Evolutionary conservation across 2,113 vertebrate genomes (phyloP).

Genomic region (Camelus bactrianus): DNA sequence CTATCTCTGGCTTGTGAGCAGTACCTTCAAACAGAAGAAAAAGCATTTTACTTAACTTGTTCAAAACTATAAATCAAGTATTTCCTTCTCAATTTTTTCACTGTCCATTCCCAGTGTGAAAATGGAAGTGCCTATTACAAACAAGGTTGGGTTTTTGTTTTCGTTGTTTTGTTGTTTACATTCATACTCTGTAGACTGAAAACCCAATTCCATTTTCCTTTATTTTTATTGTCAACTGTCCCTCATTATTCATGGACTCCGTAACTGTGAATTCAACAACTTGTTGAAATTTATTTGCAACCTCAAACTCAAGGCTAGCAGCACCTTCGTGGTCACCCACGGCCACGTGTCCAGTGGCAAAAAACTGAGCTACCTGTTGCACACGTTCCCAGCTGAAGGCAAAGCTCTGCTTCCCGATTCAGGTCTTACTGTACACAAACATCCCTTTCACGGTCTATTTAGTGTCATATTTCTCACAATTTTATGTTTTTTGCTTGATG

Average conservation of each 20-base stretch:
- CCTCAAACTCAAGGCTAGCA: not conserved
- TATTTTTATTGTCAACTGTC: not conserved
- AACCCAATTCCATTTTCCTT: not conserved
- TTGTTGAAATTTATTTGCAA: not conserved
- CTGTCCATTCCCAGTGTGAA: not conserved
- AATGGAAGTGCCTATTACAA: accelerated
- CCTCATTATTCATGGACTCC: not conserved
- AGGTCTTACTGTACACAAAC: not conserved
- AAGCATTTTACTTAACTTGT: not conserved
- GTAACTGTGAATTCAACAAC: not conserved
- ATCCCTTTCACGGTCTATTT: not conserved
- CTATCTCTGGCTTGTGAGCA: not conserved
- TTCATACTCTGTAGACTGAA: not conserved
- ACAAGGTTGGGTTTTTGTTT: not conserved
- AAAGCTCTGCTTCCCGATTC: not conserved
- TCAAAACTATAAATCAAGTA: not conserved
- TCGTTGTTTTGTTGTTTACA: not conserved
- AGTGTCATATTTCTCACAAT: not conserved
- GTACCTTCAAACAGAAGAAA: not conserved
- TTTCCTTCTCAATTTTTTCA: not conserved
- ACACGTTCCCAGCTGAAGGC: not conserved
- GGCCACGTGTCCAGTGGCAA: accelerated
- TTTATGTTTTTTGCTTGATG: not conserved
- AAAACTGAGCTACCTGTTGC: not conserved
- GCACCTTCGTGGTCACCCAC: not conserved